Evolutionary conservation across 2,888 invertebrate genomes (phyloP).

Genomic region (Drosophila phalerata): DNA sequence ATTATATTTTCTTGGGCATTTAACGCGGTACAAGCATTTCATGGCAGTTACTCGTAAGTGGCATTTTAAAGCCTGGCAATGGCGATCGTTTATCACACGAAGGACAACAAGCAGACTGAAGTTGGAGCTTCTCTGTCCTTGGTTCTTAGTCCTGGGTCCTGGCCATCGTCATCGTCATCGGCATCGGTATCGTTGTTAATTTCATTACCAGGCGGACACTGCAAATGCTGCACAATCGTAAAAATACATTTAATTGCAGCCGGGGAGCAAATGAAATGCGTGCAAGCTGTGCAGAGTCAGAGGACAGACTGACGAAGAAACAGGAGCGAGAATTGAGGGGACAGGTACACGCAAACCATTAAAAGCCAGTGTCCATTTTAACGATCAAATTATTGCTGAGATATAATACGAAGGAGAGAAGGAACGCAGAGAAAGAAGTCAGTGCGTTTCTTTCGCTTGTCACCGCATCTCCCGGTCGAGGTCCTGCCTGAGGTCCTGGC

Average conservation of each 20-base stretch:
- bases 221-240: conserved; percentile 78
- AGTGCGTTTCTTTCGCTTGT: conserved; percentile 3
- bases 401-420: conserved; percentile 53
- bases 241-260: conserved; percentile 80
- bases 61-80: conserved; percentile 72
- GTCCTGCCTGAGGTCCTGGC: conserved; percentile 9
- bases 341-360: conserved; percentile 46
- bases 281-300: conserved; percentile 37
- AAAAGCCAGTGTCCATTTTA: conserved; percentile 73
- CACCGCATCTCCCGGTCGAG: conserved; percentile 4
- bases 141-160: conserved; percentile 15
- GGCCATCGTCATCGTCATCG: neutral
- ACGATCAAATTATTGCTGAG: conserved; percentile 76
- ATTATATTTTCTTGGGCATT: conserved; percentile 66
- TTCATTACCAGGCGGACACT: conserved; percentile 40
- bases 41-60: conserved; percentile 76
- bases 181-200: conserved; percentile 31
- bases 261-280: conserved; percentile 65
- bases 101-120: neutral
- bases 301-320: neutral
- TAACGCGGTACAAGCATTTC: conserved; percentile 72
- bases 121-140: conserved; percentile 1
- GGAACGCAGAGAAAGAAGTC: conserved; percentile 30
- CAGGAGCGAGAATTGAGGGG: neutral
- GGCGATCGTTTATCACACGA: conserved; percentile 72